Evolutionary conservation across 2,888 invertebrate genomes (phyloP), one percentile per base, ranked within the genome.

Genomic region (Psylliodes chrysocephalus): DNA sequence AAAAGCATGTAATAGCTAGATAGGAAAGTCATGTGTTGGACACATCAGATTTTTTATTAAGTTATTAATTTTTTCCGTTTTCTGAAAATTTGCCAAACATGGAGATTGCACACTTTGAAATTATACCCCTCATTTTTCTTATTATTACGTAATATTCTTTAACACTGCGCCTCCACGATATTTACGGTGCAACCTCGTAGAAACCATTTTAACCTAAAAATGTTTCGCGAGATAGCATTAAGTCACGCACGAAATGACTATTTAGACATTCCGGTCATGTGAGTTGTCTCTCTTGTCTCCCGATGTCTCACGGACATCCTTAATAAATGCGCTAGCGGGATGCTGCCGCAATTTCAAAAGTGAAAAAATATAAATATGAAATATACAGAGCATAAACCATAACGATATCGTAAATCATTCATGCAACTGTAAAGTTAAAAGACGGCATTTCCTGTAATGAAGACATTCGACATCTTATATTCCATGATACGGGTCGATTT

Each of bases 301-400:
- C 12, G 46, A 47, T 47, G 47, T 49, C 28, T 22, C 49, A 12
- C 14, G 12, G 19, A 19, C 33, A 33, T 56, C 42, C n/a, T 51
- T 57, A 44, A 33, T 52, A 28, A 56, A 63, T 57, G 56, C 56
- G 52, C 30, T 38, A 42, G 44, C 28, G 15, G 12, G 44, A 55
- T 38, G 28, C 30, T 35, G 54, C 30, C 35, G 35, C 35, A 42
- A 35, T n/a, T n/a, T n/a, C n/a, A 25, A 46, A 55, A 49, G 18
- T 42, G 44, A 56, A 46, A 60, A 35, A 53, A 22, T 19, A 25
- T 18, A 46, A 54, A 60, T 56, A 62, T 64, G 59, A 64, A 62
- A 62, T 64, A 64, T 60, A 57, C 57, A 52, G 49, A 56, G 64
- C 68, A 66, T 66, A 64, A 68, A 66, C 60, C 66, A 68, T 63